These are phyloP conservation scores for Scaptomyza reducta DNA, from an alignment of 2,888 invertebrate species.

Conservation along the genomic window DNA sequence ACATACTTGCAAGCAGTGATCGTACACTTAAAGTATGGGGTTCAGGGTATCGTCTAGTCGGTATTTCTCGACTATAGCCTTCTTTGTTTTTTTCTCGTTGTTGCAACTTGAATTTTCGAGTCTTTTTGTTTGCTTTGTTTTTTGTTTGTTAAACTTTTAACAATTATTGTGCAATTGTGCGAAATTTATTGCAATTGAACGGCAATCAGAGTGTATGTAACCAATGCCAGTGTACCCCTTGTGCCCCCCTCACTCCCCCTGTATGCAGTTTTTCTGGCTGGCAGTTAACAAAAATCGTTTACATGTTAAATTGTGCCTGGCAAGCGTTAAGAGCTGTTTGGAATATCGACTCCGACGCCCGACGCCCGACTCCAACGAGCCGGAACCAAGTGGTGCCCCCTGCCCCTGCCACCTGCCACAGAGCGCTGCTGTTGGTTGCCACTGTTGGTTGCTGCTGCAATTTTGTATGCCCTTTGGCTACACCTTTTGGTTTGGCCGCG, in stretches of 20 bases:
- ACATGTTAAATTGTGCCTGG: conserved; percentile 80
- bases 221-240: conserved; percentile 6
- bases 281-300: conserved; percentile 79
- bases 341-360: conserved; percentile 42
- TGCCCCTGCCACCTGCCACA: conserved; percentile 3
- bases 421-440: conserved; percentile 18
- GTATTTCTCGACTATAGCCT: too few relatives aligned
- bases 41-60: too few relatives aligned
- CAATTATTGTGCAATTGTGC: conserved; percentile 82
- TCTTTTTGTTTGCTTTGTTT: conserved; percentile 34
- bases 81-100: too few relatives aligned
- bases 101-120: too few relatives aligned
- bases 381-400: conserved; percentile 12
- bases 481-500: conserved; percentile 76
- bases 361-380: conserved; percentile 46
- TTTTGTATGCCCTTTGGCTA: conserved; percentile 80
- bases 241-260: not conserved
- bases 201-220: conserved; percentile 72
- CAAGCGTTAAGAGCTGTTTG: conserved; percentile 52
- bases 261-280: not conserved
- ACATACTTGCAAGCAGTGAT: too few relatives aligned
- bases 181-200: conserved; percentile 81
- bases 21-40: too few relatives aligned
- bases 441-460: conserved; percentile 57
- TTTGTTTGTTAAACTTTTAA: conserved; percentile 77